phyloP scores from a whole-genome alignment of 1,140 invertebrate genomes.

The Laupala kohalensis region DNA sequence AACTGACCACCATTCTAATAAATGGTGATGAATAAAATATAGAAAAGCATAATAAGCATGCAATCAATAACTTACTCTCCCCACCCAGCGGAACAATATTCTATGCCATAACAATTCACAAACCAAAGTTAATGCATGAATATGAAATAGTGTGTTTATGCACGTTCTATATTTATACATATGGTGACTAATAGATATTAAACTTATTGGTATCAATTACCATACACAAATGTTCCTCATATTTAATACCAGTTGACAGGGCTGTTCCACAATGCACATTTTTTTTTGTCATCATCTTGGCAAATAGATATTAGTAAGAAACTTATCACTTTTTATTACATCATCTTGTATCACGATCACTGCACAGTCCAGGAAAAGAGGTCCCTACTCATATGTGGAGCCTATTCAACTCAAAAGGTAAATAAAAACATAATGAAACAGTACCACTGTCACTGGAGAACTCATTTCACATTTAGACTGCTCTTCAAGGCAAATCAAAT shows the following conservation, averaged over 20 bases:
- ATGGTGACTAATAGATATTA: conserved; percentile 13
- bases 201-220: conserved; percentile 3
- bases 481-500: neutral
- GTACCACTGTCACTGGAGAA: conserved; percentile 2
- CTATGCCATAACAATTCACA: neutral
- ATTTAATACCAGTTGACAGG: neutral
- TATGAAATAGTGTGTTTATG: conserved; percentile 10
- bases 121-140: conserved; percentile 8
- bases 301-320: too few relatives aligned
- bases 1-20: neutral
- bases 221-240: conserved; percentile 4
- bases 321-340: too few relatives aligned
- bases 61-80: neutral
- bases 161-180: conserved; percentile 9
- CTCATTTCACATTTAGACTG: neutral
- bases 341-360: too few relatives aligned
- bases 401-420: neutral
- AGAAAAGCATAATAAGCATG: conserved; percentile 1
- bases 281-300: too few relatives aligned
- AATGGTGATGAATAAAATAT: conserved; percentile 1
- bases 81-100: neutral
- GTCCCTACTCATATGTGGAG: too few relatives aligned
- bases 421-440: neutral
- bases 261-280: conserved; percentile 2
- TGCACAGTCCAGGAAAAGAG: too few relatives aligned